phyloP scores from a whole-genome alignment of 2,113 vertebrate genomes.

The Myiozetetes cayanensis region DNA sequence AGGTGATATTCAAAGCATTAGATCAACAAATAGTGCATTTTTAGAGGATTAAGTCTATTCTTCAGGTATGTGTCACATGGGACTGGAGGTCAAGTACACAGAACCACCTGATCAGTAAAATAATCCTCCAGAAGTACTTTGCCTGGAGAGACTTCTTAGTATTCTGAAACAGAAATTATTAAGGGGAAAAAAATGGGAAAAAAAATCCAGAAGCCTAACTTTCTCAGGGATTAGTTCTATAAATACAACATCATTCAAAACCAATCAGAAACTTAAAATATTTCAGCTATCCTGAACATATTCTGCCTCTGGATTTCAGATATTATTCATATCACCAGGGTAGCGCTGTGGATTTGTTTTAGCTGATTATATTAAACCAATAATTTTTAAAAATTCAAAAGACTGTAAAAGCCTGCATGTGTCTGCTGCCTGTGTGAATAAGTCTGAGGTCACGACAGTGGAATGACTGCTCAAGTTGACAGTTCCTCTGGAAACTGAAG shows the following conservation, averaged over 20 bases:
- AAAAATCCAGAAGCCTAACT: not conserved
- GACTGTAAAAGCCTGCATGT: not conserved
- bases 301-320: not conserved
- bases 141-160: not conserved
- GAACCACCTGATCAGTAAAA: not conserved
- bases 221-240: not conserved
- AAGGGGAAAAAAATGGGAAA: not conserved
- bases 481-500: not conserved
- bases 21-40: conserved; percentile 1
- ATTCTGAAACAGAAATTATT: conserved; percentile 12
- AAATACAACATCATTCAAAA: not conserved
- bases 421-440: not conserved
- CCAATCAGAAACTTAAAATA: not conserved
- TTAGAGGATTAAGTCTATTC: conserved; percentile 25
- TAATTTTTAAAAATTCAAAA: not conserved
- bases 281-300: not conserved
- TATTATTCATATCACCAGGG: not conserved
- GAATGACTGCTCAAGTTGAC: not conserved
- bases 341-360: not conserved
- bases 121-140: conserved; percentile 19
- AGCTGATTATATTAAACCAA: not conserved
- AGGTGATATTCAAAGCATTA: not conserved
- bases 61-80: conserved; percentile 7
- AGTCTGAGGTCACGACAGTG: not conserved
- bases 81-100: conserved; percentile 27